Evolutionary conservation across 2,113 vertebrate genomes (phyloP).

Genomic region (Alectura lathami): DNA sequence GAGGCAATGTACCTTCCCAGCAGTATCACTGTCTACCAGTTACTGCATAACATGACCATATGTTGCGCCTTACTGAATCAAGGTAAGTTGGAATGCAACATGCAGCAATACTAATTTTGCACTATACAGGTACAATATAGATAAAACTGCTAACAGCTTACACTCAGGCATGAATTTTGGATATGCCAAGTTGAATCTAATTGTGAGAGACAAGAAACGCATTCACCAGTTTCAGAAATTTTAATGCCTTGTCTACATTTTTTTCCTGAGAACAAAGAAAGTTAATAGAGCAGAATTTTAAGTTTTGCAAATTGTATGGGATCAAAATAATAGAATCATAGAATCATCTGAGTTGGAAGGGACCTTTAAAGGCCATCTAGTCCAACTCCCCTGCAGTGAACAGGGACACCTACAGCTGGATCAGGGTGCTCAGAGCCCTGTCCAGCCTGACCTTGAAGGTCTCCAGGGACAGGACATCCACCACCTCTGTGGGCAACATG

Average conservation of each 20-base stretch:
- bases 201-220: background rate
- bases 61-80: constrained; percentile 9
- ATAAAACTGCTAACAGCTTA: background rate
- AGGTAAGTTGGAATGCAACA: background rate
- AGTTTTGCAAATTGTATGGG: background rate
- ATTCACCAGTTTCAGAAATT: background rate
- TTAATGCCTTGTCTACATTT: background rate
- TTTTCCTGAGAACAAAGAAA: background rate
- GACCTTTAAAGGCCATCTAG: too few relatives aligned
- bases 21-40: background rate
- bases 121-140: background rate
- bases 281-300: background rate
- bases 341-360: too few relatives aligned
- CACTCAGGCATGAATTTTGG: background rate
- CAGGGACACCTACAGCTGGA: too few relatives aligned
- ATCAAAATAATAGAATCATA: too few relatives aligned
- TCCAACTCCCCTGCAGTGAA: too few relatives aligned
- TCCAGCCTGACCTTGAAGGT: too few relatives aligned
- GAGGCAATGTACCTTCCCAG: background rate
- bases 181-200: background rate
- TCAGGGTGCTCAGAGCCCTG: too few relatives aligned
- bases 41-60: background rate
- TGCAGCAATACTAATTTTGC: background rate
- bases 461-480: too few relatives aligned
- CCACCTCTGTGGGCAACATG: too few relatives aligned